Evolutionary conservation across 2,888 invertebrate species (phyloP), one percentile per base, ranked within the genome.

Genomic region (Protodeltote pygarga): DNA sequence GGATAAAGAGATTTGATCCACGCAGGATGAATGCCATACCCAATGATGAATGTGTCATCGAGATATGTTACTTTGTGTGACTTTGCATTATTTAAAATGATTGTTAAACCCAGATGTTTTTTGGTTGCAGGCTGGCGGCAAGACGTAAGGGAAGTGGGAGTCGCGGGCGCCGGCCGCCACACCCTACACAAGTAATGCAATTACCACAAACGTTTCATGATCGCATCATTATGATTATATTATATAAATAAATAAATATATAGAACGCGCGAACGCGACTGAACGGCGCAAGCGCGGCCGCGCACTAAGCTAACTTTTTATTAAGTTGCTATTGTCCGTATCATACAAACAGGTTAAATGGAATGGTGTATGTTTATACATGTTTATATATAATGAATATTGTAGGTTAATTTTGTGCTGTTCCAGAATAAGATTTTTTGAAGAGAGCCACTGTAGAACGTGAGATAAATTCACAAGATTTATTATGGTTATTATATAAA

Each of bases 351-450:
- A 69, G 75, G 81, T 80, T 83, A 77, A 81, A 81, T 83, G 87
- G 79, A 85, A 81, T 87, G 83, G 81, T 86, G 89, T 86, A 85
- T 85, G 87, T 89, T 85, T 87, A 88, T 88, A 87, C 84, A 85
- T 86, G 84, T 89, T 85, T 90, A 89, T 89, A 88, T 89, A 88
- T 89, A 88, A 87, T 87, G 87, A 87, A 81, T 89, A 89, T 88
- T 73, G 78, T 91, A 91, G 89, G 87, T 87, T 91, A 90, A 88
- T 88, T 86, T 89, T 82, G 89, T 88, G 89, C 86, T 87, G 89
- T 88, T 83, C 81, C 80, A 76, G 57, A 77, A 78, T 74, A 67
- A 66, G 70, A 66, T 62, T 65, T 71, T 63, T 58, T 37, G 4
- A 47, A 63, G 60, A 50, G 38, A 49, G 50, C 51, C 52, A 64